Evolutionary conservation across 2,797 vertebrate species (phyloP), one percentile per base, ranked within the genome.

Genomic region (Oreochromis grahami): DNA sequence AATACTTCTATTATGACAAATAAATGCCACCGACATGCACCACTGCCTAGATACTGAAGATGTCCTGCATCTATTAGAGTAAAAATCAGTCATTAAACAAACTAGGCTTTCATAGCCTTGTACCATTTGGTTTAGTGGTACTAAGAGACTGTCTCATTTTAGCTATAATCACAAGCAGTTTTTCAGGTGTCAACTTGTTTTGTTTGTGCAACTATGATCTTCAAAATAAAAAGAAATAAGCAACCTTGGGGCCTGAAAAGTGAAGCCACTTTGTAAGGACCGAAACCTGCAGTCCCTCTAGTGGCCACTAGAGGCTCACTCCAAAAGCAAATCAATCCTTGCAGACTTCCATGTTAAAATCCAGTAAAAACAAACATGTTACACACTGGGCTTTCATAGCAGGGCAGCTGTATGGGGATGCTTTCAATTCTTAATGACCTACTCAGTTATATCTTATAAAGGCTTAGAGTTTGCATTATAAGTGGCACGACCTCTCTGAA

Each of bases 301-400:
- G 6, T 32, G 68, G 24, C 24, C 43, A 48, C 68, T 72, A 48
- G 68, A 72, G 68, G 6, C 68, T 19, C 43, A 4, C 15, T 72
- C 10, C 14, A 48, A 72, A 8, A 48, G 43, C 43, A 19, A 72
- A 48, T 8, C 43, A 65, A 43, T 26, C 38, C 65, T 41, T 0
- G 6, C 3, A 26, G 21, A 0, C 21, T 70, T 0, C 0, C 21
- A 17, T 45, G 65, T 70, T 26, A 70, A 70, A 70, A 70, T 0
- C 41, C 8, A 1, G 65, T 26, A 70, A 26, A 45, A 45, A 26
- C 14, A 70, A 45, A 45, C 38, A 45, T 45, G 38, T 45, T 2
- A 45, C 65, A 4, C 21, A 26, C 24, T 70, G 38, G 14, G 8
- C 38, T 24, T 68, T 68, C 15, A 68, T 68, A 41, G 36, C 38